phyloP scores from a whole-genome alignment of 2,113 vertebrate species.

The Chaetops frenatus region DNA sequence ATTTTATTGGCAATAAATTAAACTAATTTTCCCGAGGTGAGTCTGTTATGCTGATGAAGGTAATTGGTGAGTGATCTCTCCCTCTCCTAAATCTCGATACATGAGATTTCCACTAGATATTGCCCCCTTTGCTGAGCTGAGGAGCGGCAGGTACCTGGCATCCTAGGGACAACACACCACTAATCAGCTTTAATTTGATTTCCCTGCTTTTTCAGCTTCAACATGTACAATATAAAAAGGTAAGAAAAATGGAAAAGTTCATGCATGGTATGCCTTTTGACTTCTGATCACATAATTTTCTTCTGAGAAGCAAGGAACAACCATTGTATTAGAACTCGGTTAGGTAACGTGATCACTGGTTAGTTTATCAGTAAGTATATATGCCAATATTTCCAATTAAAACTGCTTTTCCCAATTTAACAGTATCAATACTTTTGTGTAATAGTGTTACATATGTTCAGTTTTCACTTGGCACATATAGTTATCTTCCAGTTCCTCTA shows the following conservation, averaged over 20 bases:
- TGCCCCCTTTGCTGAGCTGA: neutral
- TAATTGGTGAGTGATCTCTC: neutral
- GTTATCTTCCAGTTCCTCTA: neutral
- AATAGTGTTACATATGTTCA: neutral
- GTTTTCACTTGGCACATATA: neutral
- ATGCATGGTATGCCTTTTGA: neutral
- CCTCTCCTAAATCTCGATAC: neutral
- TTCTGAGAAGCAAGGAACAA: neutral
- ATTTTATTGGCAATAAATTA: neutral
- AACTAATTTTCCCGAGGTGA: neutral
- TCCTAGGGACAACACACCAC: neutral
- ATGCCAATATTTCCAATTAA: neutral
- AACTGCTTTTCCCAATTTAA: neutral
- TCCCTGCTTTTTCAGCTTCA: neutral
- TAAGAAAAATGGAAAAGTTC: neutral
- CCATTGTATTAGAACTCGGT: neutral
- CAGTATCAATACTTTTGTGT: neutral
- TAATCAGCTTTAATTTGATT: neutral
- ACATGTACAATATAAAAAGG: neutral
- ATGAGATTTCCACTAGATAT: neutral
- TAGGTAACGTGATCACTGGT: neutral
- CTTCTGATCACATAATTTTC: neutral
- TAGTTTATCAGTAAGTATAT: neutral
- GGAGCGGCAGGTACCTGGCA: fast-evolving
- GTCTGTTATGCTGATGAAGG: neutral